Evolutionary conservation across 2,113 vertebrate genomes (phyloP).

Genomic region (Mystacornis crossleyi): DNA sequence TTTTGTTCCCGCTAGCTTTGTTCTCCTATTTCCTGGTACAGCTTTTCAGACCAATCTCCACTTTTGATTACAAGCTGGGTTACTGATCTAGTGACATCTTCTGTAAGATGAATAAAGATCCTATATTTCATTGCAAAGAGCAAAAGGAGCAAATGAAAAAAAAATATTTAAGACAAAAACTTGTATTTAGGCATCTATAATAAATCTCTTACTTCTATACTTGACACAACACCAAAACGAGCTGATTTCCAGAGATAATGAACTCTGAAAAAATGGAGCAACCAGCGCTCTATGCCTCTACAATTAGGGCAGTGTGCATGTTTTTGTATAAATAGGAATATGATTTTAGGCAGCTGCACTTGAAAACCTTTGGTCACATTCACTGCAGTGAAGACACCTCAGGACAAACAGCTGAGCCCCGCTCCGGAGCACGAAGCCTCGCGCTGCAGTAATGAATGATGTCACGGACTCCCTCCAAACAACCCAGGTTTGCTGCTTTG

Average conservation of each 20-base stretch:
- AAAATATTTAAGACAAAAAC: not conserved
- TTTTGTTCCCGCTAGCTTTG: not conserved
- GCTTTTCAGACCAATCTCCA: not conserved
- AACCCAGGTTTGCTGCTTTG: not conserved
- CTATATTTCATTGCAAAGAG: not conserved
- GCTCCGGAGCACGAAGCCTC: not conserved
- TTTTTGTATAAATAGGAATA: not conserved
- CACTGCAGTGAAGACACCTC: not conserved
- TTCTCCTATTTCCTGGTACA: not conserved
- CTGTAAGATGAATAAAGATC: not conserved
- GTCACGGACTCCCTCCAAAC: not conserved
- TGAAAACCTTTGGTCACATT: not conserved
- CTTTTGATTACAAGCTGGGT: not conserved
- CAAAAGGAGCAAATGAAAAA: not conserved
- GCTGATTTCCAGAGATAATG: not conserved
- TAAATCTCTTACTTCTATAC: not conserved
- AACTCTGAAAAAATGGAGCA: not conserved
- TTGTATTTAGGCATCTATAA: not conserved
- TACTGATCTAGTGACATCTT: not conserved
- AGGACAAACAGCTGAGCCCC: not conserved
- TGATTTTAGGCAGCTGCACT: not conserved
- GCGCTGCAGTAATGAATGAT: accelerated
- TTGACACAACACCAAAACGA: not conserved
- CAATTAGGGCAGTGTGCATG: not conserved
- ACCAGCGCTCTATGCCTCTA: not conserved